Conservation (phyloP, 2,797 vertebrate genomes). For the Rhabdomys pumilio region DNA sequence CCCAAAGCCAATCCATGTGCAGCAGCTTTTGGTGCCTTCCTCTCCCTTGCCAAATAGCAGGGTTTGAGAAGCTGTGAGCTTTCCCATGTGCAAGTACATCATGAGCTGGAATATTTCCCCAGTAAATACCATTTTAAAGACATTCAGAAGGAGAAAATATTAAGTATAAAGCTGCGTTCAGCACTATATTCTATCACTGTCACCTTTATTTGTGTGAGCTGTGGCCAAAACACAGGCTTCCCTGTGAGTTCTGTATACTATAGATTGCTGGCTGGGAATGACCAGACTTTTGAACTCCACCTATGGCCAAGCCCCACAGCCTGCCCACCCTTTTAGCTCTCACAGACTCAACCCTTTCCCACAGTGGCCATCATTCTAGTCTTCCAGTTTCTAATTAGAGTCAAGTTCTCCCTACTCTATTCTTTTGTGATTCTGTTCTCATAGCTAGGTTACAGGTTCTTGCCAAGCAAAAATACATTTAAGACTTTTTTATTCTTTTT, state of each 20-base stretch:
- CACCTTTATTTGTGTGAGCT: neutral
- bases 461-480: neutral
- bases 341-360: neutral
- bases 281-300: neutral
- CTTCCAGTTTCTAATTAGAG: neutral
- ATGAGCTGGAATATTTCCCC: neutral
- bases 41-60: neutral
- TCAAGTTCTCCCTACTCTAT: neutral
- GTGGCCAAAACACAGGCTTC: neutral
- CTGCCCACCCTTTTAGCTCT: neutral
- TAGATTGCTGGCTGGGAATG: neutral
- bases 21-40: neutral
- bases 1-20: neutral
- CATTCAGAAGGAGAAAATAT: neutral
- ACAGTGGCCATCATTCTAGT: neutral
- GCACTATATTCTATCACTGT: neutral
- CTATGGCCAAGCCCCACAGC: neutral
- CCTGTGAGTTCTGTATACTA: neutral
- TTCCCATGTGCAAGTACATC: neutral
- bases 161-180: neutral
- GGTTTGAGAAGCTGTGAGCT: neutral
- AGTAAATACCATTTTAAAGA: neutral
- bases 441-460: neutral
- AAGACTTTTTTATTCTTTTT: neutral
- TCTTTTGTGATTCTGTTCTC: slow-evolving; percentile 14